These are phyloP conservation scores for Carduelis carduelis DNA, from an alignment of 2,797 vertebrate genomes.

Conservation along the genomic window DNA sequence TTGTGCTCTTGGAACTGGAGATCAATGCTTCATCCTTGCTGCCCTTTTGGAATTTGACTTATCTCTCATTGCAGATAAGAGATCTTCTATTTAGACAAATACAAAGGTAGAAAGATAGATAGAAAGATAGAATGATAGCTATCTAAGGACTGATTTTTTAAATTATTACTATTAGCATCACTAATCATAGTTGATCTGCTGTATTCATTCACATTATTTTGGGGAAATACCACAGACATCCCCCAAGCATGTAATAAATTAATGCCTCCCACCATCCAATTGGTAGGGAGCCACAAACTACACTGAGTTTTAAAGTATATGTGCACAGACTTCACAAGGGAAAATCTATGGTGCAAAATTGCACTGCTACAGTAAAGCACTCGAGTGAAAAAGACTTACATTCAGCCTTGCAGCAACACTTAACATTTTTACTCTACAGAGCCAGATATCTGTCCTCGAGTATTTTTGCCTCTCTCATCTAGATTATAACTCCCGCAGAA, in stretches of 20 bases:
- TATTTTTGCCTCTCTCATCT: constrained; percentile 27
- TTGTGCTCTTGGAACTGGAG: background rate
- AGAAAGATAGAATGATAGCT: rapidly evolving
- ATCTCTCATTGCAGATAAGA: background rate
- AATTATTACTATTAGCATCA: background rate
- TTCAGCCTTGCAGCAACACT: constrained; percentile 41
- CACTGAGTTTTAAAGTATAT: background rate
- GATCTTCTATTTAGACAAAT: background rate
- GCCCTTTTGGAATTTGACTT: background rate
- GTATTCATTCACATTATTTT: background rate
- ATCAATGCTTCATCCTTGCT: background rate
- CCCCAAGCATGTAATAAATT: background rate
- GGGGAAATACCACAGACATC: background rate
- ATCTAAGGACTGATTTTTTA: background rate
- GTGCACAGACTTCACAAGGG: background rate
- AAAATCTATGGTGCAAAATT: background rate
- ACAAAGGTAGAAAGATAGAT: background rate
- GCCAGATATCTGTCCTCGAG: background rate
- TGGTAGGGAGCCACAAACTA: background rate
- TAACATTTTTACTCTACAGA: constrained; percentile 28
- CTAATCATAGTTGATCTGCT: background rate
- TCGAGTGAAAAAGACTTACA: background rate
- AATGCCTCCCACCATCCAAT: background rate
- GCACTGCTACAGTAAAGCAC: background rate
- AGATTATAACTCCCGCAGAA: constrained; percentile 1